These are phyloP conservation scores for Mustela nigripes DNA, from an alignment of 2,113 vertebrate genomes.

Conservation along the genomic window DNA sequence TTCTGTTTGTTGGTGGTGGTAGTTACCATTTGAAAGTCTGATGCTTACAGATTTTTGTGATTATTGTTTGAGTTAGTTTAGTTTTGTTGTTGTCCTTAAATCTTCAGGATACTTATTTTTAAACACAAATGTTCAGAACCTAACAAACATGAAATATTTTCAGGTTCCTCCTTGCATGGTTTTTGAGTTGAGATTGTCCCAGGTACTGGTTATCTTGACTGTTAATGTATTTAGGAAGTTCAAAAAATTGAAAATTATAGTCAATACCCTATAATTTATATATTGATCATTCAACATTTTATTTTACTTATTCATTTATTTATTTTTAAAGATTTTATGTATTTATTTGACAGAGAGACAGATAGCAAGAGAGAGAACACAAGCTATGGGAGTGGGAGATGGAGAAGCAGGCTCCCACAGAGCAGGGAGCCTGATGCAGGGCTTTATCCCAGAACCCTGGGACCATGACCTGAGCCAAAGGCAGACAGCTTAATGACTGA, in stretches of 20 bases:
- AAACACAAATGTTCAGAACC: neutral
- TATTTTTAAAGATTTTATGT: no score
- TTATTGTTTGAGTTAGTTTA: neutral
- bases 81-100: neutral
- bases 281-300: neutral
- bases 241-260: neutral
- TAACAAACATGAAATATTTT: neutral
- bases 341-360: neutral
- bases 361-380: neutral
- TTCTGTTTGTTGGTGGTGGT: neutral
- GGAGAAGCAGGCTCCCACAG: no score
- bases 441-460: accelerated
- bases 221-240: neutral
- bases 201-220: neutral
- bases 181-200: neutral
- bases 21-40: neutral
- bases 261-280: neutral
- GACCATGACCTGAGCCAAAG: neutral
- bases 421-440: no score
- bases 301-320: neutral
- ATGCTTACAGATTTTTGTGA: neutral
- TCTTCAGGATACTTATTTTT: constrained; percentile 6
- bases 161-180: neutral
- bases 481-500: accelerated
- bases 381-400: no score